These are phyloP conservation scores for Polypedilum vanderplanki DNA, from an alignment of 1,140 invertebrate species.

Conservation along the genomic window DNA sequence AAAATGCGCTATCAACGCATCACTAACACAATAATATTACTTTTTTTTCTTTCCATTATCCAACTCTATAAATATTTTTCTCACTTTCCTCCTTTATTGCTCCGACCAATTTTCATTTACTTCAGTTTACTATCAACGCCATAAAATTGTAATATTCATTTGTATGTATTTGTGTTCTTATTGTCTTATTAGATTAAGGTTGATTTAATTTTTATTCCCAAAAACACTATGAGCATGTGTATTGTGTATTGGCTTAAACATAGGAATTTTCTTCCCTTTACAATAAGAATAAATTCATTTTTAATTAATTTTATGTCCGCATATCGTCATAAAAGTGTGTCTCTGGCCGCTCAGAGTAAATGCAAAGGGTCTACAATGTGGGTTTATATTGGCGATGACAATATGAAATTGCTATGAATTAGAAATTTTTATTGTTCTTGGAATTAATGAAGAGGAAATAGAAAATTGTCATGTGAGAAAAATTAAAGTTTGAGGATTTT, in stretches of 20 bases:
- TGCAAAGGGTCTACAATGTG: neutral
- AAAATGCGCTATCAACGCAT: too few relatives aligned
- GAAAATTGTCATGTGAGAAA: too few relatives aligned
- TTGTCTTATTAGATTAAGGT: slow-evolving; percentile 4
- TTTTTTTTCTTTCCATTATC: neutral
- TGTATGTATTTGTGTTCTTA: neutral
- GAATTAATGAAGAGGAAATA: too few relatives aligned
- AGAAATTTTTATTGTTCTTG: too few relatives aligned
- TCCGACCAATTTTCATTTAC: neutral
- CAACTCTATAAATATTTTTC: neutral
- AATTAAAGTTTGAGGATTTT: too few relatives aligned
- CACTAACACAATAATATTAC: too few relatives aligned
- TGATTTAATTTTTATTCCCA: slow-evolving; percentile 14
- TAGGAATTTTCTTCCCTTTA: neutral
- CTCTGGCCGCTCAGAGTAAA: neutral
- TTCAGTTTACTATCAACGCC: slow-evolving; percentile 10
- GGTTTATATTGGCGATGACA: neutral
- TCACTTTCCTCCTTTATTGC: slow-evolving; percentile 5
- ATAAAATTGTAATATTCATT: neutral
- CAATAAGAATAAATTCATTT: slow-evolving; percentile 7
- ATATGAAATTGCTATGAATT: too few relatives aligned
- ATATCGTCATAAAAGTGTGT: neutral
- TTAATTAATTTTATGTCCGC: slow-evolving; percentile 20
- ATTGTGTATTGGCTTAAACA: neutral
- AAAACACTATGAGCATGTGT: neutral